Evolutionary conservation across 2,888 invertebrate genomes (phyloP).

Genomic region (Anoplius nigerrimus): DNA sequence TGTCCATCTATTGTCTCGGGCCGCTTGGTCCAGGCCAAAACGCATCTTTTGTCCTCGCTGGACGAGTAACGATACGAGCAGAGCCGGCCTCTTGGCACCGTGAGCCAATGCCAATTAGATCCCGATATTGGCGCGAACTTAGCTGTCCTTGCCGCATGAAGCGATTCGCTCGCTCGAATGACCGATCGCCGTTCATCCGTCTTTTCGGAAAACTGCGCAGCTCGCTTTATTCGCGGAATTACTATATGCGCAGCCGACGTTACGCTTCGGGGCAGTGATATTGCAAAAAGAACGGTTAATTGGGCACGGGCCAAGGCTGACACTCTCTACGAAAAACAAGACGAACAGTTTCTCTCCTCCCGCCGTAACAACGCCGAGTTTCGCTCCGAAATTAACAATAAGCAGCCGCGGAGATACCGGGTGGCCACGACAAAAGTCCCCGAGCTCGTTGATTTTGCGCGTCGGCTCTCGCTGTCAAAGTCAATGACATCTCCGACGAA

Average conservation of each 20-base stretch:
- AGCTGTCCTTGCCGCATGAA: not conserved
- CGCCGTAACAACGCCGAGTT: not conserved
- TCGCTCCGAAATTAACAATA: not conserved
- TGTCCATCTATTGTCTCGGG: not conserved
- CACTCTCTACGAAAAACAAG: constrained; percentile 26
- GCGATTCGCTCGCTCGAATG: constrained; percentile 8
- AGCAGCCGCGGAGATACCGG: no score
- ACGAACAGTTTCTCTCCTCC: constrained; percentile 17
- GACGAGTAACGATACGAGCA: not conserved
- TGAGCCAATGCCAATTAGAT: constrained; percentile 2
- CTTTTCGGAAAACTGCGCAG: constrained; percentile 28
- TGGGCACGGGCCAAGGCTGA: constrained; percentile 46
- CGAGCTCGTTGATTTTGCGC: constrained; percentile 42
- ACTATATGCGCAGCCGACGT: constrained; percentile 1
- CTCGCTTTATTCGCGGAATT: constrained; percentile 29
- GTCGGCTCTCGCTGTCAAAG: constrained; percentile 30
- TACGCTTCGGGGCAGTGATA: constrained; percentile 29
- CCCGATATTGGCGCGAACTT: not conserved
- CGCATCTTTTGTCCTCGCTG: no score
- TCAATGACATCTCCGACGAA: constrained; percentile 29
- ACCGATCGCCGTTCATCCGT: constrained; percentile 7
- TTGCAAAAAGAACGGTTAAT: constrained; percentile 46
- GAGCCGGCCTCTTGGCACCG: not conserved
- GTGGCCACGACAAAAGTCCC: no score
- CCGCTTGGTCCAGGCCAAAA: not conserved